Base-by-base conservation (phyloP, 2,888 invertebrate genomes). In the Philopedon plagiatum region DNA sequence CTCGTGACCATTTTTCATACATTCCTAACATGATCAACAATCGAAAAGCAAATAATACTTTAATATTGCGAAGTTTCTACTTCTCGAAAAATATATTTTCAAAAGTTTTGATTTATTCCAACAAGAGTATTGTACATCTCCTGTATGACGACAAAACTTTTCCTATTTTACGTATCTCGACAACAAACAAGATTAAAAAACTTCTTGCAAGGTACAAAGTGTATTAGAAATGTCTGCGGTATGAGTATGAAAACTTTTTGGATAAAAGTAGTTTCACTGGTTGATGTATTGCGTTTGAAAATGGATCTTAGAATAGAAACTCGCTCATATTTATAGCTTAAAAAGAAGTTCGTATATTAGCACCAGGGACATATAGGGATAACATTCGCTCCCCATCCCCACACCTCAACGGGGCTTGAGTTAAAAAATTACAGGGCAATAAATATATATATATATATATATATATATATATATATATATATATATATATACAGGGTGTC, bases 61-160 rank as follows among this genome's bases (percentile, higher is more conserved):
- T 21, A 46, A 21, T 9, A 46, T 5, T n/a, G n/a, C 21, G 3
- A 46, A 46, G n/a, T 21, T 46, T 23, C 5, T n/a, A 21, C 23
- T 46, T 39, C 39, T 15, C 9, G 4, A 2, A 23, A 46, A 46
- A 46, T 2, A 23, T 11, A 2, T 21, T 19, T 46, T 23, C 34
- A 8, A 23, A 23, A 46, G 23, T 46, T 46, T n/a, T 46, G 46
- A 46, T 46, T 46, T 46, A 46, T 46, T 46, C 8, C 46, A 11
- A 21, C 46, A 39, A 46, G 9, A 19, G 21, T 46, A 46, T 46
- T 46, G 46, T 46, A 23, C 23, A 21, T n/a, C 11, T 3, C 21
- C 21, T 46, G 46, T 46, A 46, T 46, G n/a, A 23, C n/a, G n/a
- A 23, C n/a, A n/a, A 46, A 46, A 46, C 23, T 46, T 46, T 46